Percentiles rank a stretch among this genome's conserved stretches.
Conservation (phyloP, 2,888 invertebrate genomes). For the Zygaena filipendulae region DNA sequence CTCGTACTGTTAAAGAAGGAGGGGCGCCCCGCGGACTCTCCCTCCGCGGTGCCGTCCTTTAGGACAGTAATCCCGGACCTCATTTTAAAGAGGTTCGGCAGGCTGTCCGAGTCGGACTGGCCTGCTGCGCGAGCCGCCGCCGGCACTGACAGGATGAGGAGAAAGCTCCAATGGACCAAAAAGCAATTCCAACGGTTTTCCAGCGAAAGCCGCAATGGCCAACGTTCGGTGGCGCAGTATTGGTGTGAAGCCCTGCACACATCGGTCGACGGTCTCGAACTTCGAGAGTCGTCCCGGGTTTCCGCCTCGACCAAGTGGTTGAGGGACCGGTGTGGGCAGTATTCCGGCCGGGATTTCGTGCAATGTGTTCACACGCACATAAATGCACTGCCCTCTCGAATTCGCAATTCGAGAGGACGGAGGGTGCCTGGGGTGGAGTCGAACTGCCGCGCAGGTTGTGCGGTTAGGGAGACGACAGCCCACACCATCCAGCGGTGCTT, state of each 20-base stretch:
- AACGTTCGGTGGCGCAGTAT: slow-evolving; percentile 6
- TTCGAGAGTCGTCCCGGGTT: slow-evolving; percentile 6
- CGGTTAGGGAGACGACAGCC: slow-evolving; percentile 24
- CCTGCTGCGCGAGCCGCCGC: slow-evolving; percentile 17
- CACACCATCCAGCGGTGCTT: slow-evolving; percentile 26
- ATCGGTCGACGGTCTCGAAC: slow-evolving; percentile 8
- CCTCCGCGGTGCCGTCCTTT: slow-evolving; percentile 22
- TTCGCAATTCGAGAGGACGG: slow-evolving; percentile 20
- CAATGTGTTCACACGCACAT: slow-evolving; percentile 24
- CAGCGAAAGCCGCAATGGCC: slow-evolving; percentile 1
- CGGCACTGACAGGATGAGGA: slow-evolving; percentile 14
- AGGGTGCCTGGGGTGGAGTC: slow-evolving; percentile 11
- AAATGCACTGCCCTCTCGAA: slow-evolving; percentile 24
- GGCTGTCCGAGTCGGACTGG: slow-evolving; percentile 15
- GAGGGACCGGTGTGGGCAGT: too few species aligned
- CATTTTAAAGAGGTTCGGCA: slow-evolving; percentile 17
- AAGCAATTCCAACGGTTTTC: slow-evolving; percentile 7
- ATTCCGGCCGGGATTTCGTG: slow-evolving; percentile 25
- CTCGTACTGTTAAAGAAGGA: too few species aligned
- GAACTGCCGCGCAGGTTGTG: slow-evolving; percentile 30
- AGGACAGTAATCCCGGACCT: slow-evolving; percentile 19
- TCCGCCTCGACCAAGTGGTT: slow-evolving; percentile 10
- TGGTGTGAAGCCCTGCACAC: slow-evolving; percentile 5
- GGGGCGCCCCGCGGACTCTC: too few species aligned
- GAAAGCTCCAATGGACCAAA: slow-evolving; percentile 14